A percentile compares a stretch with the other conserved stretches of the same genome.
These are phyloP conservation scores for Drosophila ohnishii DNA, from an alignment of 1,140 invertebrate species.

Conservation along the genomic window DNA sequence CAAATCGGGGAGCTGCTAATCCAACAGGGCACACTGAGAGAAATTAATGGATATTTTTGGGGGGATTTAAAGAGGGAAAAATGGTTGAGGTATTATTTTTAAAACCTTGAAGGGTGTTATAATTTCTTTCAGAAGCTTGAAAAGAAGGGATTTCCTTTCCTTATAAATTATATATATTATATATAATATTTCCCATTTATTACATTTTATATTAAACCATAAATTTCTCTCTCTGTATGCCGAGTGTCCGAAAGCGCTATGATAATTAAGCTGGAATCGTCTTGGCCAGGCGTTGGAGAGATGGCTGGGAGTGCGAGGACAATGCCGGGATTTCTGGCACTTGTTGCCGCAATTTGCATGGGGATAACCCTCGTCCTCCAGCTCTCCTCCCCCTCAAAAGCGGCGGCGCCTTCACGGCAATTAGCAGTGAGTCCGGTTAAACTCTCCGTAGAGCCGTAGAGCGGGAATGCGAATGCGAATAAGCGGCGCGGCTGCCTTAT, in stretches of 20 bases:
- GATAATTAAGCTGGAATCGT: constrained; percentile 72
- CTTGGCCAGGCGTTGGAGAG: constrained; percentile 16
- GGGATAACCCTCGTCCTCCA: not conserved
- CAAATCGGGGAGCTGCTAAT: constrained; percentile 41
- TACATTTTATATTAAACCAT: no score
- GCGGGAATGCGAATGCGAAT: constrained; percentile 20
- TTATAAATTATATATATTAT: no score
- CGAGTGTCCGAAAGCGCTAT: constrained; percentile 58
- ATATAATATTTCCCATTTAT: not conserved
- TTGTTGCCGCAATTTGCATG: constrained; percentile 78
- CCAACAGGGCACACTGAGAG: constrained; percentile 1
- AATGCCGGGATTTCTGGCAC: constrained; percentile 57
- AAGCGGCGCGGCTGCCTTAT: constrained; percentile 50
- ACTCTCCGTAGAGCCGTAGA: constrained; percentile 50
- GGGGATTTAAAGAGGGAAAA: not conserved
- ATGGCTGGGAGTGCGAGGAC: constrained; percentile 10
- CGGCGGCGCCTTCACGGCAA: constrained; percentile 76
- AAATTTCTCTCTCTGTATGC: constrained; percentile 6
- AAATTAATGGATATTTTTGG: not conserved
- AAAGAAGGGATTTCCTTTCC: no score
- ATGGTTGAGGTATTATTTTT: no score
- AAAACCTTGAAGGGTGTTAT: no score
- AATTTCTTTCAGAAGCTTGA: no score
- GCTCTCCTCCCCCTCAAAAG: not conserved
- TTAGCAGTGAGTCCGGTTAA: constrained; percentile 62